A percentile compares a stretch with the other conserved stretches of the same genome.
These are phyloP conservation scores for Lypha dubia DNA, from an alignment of 2,888 invertebrate species.

Conservation along the genomic window DNA sequence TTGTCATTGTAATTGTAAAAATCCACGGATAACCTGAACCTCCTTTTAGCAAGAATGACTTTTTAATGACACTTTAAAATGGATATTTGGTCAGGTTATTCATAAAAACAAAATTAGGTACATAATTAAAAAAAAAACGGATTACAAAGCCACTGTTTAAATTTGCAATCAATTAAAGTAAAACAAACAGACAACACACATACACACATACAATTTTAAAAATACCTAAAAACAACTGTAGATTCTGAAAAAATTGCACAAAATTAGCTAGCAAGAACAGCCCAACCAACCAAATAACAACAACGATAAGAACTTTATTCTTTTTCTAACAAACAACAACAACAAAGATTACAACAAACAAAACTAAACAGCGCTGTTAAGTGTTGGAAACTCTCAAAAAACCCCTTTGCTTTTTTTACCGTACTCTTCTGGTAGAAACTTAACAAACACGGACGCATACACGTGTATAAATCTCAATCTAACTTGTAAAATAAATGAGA, in stretches of 20 bases:
- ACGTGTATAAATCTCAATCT: background rate
- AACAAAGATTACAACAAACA: slow-evolving; percentile 28
- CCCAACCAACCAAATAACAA: slow-evolving; percentile 13
- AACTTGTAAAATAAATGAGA: slow-evolving; percentile 46
- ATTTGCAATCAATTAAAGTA: background rate
- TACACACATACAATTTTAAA: too few species aligned
- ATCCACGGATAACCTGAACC: too few species aligned
- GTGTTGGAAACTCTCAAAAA: slow-evolving; percentile 45
- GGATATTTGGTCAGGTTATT: background rate
- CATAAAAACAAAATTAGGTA: background rate
- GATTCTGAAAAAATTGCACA: slow-evolving; percentile 49
- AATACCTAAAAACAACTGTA: slow-evolving; percentile 57
- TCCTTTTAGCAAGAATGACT: too few species aligned
- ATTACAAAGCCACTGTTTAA: slow-evolving; percentile 21
- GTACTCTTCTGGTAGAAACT: slow-evolving; percentile 25
- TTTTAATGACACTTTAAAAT: too few species aligned
- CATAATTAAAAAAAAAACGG: too few species aligned
- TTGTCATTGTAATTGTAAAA: too few species aligned
- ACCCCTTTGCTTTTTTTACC: slow-evolving; percentile 44
- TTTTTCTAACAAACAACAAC: slow-evolving; percentile 38
- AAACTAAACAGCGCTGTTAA: slow-evolving; percentile 43
- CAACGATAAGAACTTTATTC: slow-evolving; percentile 36
- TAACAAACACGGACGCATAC: background rate
- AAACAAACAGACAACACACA: too few species aligned
- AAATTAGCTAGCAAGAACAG: slow-evolving; percentile 26